A percentile compares a stretch with the other conserved stretches of the same genome.
Evolutionary conservation across 2,797 vertebrate genomes (phyloP).

Genomic region (Lycodopsis pacificus): DNA sequence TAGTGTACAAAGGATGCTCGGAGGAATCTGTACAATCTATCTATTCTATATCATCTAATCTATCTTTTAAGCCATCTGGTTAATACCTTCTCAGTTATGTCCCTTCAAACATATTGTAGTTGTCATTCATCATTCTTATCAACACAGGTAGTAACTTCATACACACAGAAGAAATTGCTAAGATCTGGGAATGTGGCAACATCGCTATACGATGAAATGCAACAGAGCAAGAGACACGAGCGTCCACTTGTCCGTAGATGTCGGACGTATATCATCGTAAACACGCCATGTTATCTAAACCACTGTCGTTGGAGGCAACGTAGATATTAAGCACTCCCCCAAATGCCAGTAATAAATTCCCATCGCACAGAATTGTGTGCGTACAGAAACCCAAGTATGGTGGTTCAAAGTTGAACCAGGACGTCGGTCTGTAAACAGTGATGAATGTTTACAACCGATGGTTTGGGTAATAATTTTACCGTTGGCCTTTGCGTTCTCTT

Average conservation of each 20-base stretch:
- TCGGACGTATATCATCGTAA: background rate
- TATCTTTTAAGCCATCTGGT: background rate
- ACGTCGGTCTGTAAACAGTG: constrained; percentile 35
- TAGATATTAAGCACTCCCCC: background rate
- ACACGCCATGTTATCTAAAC: constrained; percentile 6
- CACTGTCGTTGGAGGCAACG: constrained; percentile 8
- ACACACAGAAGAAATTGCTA: background rate
- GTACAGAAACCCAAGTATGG: background rate
- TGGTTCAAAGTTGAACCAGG: constrained; percentile 19
- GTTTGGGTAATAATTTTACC: constrained; percentile 36
- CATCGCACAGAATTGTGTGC: background rate
- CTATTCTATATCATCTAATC: background rate
- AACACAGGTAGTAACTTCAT: background rate
- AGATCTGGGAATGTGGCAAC: background rate
- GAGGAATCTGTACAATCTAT: background rate
- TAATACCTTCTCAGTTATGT: background rate
- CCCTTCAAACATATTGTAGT: background rate
- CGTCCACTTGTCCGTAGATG: background rate
- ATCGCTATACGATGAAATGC: background rate
- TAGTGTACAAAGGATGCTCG: background rate
- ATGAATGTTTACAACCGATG: constrained; percentile 29
- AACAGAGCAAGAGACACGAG: background rate
- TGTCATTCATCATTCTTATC: background rate
- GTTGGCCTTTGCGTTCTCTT: background rate
- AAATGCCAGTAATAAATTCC: background rate